Evolutionary conservation across 2,888 invertebrate species (phyloP).

Genomic region (Rhagonycha lutea): DNA sequence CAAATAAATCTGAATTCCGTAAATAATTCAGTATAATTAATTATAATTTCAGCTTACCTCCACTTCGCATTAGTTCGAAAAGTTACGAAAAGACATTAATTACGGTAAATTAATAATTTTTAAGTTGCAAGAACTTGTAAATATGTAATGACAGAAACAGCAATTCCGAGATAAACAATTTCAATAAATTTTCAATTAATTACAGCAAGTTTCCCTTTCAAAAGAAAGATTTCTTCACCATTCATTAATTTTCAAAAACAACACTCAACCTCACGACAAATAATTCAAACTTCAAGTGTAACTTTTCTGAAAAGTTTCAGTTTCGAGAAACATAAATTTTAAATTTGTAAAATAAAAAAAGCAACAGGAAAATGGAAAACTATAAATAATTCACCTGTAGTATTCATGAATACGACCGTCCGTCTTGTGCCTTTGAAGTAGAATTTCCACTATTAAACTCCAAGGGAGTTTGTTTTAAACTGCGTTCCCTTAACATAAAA

Average conservation of each 20-base stretch:
- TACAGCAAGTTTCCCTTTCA: not conserved
- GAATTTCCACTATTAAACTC: slow-evolving; percentile 20
- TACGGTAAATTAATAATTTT: not conserved
- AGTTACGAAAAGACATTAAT: not conserved
- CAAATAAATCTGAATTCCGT: not conserved
- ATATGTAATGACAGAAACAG: not conserved
- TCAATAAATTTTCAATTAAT: not conserved
- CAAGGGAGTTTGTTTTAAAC: slow-evolving; percentile 30
- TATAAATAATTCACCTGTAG: slow-evolving; percentile 4
- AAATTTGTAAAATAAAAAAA: not conserved
- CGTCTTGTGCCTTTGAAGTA: not conserved
- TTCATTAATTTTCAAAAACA: too few relatives aligned
- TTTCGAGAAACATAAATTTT: not conserved
- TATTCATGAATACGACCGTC: slow-evolving; percentile 10
- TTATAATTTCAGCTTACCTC: not conserved
- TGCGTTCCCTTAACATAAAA: slow-evolving; percentile 26
- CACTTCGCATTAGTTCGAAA: not conserved
- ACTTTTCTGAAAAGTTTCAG: not conserved
- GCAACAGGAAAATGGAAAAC: not conserved
- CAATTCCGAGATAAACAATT: not conserved
- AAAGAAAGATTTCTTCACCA: too few relatives aligned
- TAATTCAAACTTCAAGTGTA: not conserved
- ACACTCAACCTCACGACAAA: too few relatives aligned
- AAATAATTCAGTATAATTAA: not conserved
- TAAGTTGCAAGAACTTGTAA: not conserved